Evolutionary conservation across 2,888 invertebrate species (phyloP).

Genomic region (Dione vanillae): DNA sequence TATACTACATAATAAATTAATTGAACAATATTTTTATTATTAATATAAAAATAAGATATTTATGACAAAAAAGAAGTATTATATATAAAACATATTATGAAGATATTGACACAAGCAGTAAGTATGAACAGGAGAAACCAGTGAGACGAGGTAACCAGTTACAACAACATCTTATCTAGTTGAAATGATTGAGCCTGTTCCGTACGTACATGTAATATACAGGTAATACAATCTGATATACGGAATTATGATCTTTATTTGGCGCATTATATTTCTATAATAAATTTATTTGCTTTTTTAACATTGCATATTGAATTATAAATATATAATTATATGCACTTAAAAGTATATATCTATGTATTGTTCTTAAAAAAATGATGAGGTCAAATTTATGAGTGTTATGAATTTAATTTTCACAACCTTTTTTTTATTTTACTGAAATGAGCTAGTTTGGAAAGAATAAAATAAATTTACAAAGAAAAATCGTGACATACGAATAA

Average conservation of each 20-base stretch:
- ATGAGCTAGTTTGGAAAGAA: no score
- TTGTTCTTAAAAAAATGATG: no score
- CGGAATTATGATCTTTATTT: conserved; percentile 61
- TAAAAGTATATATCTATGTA: no score
- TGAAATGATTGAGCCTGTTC: conserved; percentile 51
- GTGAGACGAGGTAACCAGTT: conserved; percentile 56
- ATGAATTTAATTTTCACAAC: no score
- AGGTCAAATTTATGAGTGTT: no score
- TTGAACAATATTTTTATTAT: not conserved
- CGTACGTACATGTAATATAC: conserved; percentile 38
- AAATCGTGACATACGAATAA: no score
- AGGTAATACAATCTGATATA: conserved; percentile 49
- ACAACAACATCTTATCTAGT: conserved; percentile 50
- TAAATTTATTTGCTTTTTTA: conserved; percentile 29
- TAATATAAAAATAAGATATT: not conserved
- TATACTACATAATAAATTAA: not conserved
- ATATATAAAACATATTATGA: not conserved
- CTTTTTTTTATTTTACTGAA: no score
- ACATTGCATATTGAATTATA: no score
- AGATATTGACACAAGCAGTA: conserved; percentile 44
- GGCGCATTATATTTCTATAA: conserved; percentile 47
- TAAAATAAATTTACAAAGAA: no score
- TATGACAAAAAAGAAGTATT: not conserved
- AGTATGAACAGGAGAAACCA: conserved; percentile 53
- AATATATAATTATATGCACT: no score